Percentiles rank a stretch among this genome's conserved stretches.
Conservation (phyloP, 2,113 vertebrate genomes). For the Pterocles burchelli region DNA sequence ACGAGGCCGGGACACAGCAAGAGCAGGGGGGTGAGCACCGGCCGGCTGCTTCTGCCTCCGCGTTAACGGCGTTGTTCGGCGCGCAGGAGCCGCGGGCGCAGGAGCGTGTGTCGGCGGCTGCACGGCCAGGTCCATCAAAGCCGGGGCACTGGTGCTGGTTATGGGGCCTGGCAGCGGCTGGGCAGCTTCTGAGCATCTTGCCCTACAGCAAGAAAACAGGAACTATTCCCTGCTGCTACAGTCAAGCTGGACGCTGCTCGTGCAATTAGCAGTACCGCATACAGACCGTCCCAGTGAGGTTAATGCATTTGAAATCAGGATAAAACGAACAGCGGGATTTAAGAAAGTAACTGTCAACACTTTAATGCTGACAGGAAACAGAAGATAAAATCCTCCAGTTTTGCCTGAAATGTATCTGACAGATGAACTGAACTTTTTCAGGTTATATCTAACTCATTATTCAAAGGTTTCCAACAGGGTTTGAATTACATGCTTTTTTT, state of each 20-base stretch:
- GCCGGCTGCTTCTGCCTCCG: rapidly evolving
- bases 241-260: neutral
- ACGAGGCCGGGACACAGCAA: neutral
- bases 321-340: neutral
- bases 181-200: neutral
- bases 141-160: rapidly evolving
- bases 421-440: neutral
- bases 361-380: neutral
- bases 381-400: neutral
- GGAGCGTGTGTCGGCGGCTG: rapidly evolving
- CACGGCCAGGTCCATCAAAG: rapidly evolving
- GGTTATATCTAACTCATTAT: neutral
- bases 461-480: neutral
- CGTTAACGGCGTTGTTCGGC: rapidly evolving
- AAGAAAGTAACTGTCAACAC: neutral
- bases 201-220: rapidly evolving
- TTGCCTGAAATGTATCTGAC: neutral
- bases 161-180: rapidly evolving
- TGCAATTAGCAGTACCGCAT: neutral
- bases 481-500: neutral
- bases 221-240: neutral
- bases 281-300: neutral
- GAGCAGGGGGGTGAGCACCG: too few relatives aligned
- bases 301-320: neutral
- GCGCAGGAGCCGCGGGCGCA: rapidly evolving